phyloP scores from a whole-genome alignment of 2,113 vertebrate species.

The Excalfactoria chinensis region DNA sequence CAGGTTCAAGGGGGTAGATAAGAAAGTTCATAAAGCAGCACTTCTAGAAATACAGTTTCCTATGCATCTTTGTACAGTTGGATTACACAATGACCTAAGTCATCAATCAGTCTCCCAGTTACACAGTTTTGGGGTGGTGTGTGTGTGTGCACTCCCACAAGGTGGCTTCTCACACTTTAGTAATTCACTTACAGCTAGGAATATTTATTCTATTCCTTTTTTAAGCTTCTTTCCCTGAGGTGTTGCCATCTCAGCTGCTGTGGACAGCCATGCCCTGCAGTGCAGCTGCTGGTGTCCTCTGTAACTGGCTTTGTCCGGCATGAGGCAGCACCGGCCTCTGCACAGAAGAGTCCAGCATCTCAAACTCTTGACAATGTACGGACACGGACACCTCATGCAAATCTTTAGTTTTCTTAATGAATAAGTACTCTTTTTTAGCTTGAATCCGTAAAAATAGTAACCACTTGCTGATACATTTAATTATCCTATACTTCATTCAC shows the following conservation, averaged over 20 bases:
- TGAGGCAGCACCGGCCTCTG: fast-evolving
- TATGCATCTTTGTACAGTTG: background rate
- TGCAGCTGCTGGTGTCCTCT: fast-evolving
- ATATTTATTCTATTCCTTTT: background rate
- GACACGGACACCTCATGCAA: fast-evolving
- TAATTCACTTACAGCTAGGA: background rate
- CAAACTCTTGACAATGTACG: background rate
- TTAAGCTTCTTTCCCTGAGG: background rate
- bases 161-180: background rate
- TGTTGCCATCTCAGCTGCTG: fast-evolving
- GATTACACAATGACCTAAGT: background rate
- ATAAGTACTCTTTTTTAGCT: background rate
- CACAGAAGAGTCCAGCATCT: background rate
- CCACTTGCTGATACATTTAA: background rate
- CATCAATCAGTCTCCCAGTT: background rate
- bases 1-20: background rate
- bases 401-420: background rate
- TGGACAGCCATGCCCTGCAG: fast-evolving
- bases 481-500: background rate
- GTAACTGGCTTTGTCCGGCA: fast-evolving
- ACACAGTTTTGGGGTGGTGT: background rate
- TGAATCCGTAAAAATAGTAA: background rate
- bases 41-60: background rate
- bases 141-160: background rate
- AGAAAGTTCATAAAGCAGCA: background rate